These are phyloP conservation scores for Bryconaethiops microstoma DNA, from an alignment of 2,797 vertebrate genomes.

Conservation along the genomic window DNA sequence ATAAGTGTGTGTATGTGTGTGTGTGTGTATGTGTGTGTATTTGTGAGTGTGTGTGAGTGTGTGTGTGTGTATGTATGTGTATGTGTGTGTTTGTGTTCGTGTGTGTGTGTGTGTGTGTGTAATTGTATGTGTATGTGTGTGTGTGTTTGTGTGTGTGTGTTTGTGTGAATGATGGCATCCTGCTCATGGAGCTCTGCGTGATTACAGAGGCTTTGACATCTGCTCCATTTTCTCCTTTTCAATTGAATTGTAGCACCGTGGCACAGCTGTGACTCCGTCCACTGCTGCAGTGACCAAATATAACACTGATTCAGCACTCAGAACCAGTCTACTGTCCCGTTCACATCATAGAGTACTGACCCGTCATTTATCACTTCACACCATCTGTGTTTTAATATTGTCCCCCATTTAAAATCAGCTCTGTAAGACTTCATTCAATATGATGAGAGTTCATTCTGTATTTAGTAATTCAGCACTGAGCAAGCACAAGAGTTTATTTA, in stretches of 20 bases:
- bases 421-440: not conserved
- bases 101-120: no score
- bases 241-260: slow-evolving; percentile 27
- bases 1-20: no score
- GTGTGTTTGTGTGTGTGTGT: slow-evolving; percentile 15
- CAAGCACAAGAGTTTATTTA: no score
- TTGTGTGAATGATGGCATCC: not conserved
- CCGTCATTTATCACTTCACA: not conserved
- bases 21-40: not conserved
- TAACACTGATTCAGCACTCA: slow-evolving; percentile 32
- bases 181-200: not conserved
- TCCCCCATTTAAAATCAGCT: no score
- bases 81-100: no score
- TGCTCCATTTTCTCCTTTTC: slow-evolving; percentile 17
- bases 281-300: slow-evolving; percentile 28
- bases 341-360: not conserved
- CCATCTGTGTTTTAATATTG: not conserved
- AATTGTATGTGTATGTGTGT: no score
- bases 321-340: not conserved
- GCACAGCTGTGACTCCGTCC: slow-evolving; percentile 17
- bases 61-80: not conserved
- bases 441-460: no score
- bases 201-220: slow-evolving; percentile 6
- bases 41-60: slow-evolving; percentile 2
- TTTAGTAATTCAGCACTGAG: no score